Base-by-base conservation (phyloP, 1,140 invertebrate genomes). In the Drosophila mauritiana region DNA sequence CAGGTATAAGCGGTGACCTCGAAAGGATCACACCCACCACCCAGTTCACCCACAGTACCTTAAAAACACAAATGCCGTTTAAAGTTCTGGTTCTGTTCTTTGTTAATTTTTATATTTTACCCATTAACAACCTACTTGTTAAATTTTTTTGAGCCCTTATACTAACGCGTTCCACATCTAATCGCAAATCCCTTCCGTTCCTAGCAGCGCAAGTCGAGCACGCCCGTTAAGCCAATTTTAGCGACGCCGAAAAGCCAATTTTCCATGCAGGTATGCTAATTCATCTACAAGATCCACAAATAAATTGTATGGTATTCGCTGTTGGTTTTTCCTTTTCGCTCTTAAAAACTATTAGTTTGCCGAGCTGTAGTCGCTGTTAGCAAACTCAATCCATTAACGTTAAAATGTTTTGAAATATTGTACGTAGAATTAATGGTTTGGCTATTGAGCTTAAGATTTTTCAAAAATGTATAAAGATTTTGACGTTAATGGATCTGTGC, bases 251-350 rank as follows among this genome's bases (percentile, higher is more conserved):
- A 92, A 91, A 91, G 58, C 68, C 90, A 91, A 78, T 92, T 82
- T 91, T 92, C 91, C 74, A 91, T 92, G 91, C 91, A 92, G 91
- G 91, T 92, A 92, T 76, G 91, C 91, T 74, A 80, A 80, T 45
- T 25, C 42, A 20, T 53, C 25, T 63, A 72, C 52, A 58, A 45
- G 49, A 57, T 57, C 25, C 10, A 39, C n/a, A 58, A 36, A 40
- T 46, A 69, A 52, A 51, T 34, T 69, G 48, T 75, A 54, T 62
- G 69, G 69, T 73, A 63, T 63, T 39, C 80, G 75, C 80, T 84
- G 80, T 84, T 80, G 78, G 77, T 65, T 84, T 74, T 40, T 25
- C 42, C 62, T 12, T 31, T 37, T 63, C 42, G 63, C 42, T 69
- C 37, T 7, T 39, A 10, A 31, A 22, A 55, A 42, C 51, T 55